A percentile compares a stretch with the other conserved stretches of the same genome.
Conservation (phyloP, 2,113 vertebrate genomes). For the Carollia perspicillata region DNA sequence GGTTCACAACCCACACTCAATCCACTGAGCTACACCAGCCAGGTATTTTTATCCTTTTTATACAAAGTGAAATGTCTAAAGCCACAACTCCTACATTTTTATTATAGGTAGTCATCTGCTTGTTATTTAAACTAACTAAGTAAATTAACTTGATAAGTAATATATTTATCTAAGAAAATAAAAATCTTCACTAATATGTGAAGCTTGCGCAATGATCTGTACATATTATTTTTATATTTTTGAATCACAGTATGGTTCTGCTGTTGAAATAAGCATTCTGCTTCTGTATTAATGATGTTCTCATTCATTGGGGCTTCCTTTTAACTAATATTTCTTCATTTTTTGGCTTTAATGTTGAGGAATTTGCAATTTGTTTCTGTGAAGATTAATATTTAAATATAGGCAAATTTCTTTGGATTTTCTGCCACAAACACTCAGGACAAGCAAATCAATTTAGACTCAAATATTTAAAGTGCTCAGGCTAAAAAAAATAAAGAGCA, state of each 20-base stretch:
- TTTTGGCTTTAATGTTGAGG: neutral
- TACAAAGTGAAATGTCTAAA: neutral
- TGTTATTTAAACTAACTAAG: neutral
- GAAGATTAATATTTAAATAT: conserved; percentile 23
- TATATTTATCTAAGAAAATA: neutral
- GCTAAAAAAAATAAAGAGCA: neutral
- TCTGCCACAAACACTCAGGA: neutral
- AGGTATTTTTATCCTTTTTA: neutral
- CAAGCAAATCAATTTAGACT: conserved; percentile 3
- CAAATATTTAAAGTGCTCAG: neutral
- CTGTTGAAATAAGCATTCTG: neutral
- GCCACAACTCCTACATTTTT: neutral
- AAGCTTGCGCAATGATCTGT: neutral
- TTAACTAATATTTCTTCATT: neutral
- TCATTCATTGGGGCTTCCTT: neutral
- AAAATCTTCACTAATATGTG: neutral
- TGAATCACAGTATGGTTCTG: neutral
- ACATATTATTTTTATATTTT: neutral
- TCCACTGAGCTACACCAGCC: too few relatives aligned
- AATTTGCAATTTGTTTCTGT: neutral
- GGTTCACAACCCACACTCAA: too few relatives aligned
- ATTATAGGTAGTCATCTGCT: neutral
- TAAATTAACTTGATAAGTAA: neutral
- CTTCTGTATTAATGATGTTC: neutral
- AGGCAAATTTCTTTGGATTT: neutral